These are phyloP conservation scores for Pangasius mekongensis DNA, from an alignment of 2,797 vertebrate genomes.

Conservation along the genomic window DNA sequence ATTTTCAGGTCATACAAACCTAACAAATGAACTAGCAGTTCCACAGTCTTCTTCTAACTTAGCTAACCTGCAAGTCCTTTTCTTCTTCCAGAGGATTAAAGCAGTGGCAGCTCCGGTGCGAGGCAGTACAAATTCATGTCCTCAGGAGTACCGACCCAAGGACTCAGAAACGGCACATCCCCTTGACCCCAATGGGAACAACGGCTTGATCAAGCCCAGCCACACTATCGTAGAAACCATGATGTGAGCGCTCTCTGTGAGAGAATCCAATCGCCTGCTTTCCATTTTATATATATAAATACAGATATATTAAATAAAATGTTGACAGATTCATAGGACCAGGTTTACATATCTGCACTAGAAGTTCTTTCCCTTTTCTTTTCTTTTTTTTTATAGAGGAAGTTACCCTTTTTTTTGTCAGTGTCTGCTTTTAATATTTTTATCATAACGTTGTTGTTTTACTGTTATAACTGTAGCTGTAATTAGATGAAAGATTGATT, in stretches of 20 bases:
- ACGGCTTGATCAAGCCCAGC: slow-evolving; percentile 84
- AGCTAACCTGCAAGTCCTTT: not conserved
- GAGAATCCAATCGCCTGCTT: slow-evolving; percentile 77
- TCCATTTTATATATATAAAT: slow-evolving; percentile 70
- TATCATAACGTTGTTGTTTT: slow-evolving; percentile 78
- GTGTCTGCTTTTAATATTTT: slow-evolving; percentile 76
- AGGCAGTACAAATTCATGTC: slow-evolving; percentile 81
- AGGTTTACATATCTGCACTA: slow-evolving; percentile 97
- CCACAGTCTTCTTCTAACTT: not conserved
- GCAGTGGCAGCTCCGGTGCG: slow-evolving; percentile 88
- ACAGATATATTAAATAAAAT: slow-evolving; percentile 44
- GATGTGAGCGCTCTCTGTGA: slow-evolving; percentile 92
- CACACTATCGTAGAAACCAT: slow-evolving; percentile 98
- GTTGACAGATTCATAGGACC: slow-evolving; percentile 87
- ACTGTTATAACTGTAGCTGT: slow-evolving; percentile 79
- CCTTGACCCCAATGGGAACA: slow-evolving; percentile 84
- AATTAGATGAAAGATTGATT: slow-evolving; percentile 68
- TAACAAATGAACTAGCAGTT: not conserved
- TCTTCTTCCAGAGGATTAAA: slow-evolving; percentile 85
- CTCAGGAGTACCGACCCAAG: slow-evolving; percentile 71
- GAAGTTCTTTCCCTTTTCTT: slow-evolving; percentile 83
- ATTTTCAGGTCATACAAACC: not conserved
- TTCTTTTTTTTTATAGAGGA: slow-evolving; percentile 88
- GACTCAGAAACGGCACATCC: slow-evolving; percentile 78
- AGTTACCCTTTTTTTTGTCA: slow-evolving; percentile 75